These are phyloP conservation scores for Epinephelus lanceolatus DNA, from an alignment of 2,113 vertebrate species.

Conservation along the genomic window DNA sequence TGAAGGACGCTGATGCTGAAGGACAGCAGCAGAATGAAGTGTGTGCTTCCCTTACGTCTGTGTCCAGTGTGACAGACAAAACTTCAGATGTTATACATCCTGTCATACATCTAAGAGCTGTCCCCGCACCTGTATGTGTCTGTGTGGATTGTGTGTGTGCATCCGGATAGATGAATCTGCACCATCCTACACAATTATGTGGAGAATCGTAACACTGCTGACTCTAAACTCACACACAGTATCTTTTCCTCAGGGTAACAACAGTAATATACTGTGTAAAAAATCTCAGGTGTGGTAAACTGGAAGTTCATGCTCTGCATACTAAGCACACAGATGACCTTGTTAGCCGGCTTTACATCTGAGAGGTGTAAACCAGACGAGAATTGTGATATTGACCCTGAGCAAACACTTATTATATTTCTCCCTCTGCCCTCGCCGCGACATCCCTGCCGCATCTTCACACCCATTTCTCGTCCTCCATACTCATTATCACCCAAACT, in stretches of 20 bases:
- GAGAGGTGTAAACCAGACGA: conserved; percentile 32
- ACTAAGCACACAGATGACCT: conserved; percentile 53
- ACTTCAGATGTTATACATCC: no score
- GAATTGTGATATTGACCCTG: conserved; percentile 45
- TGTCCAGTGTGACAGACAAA: background rate
- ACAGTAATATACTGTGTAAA: conserved; percentile 2
- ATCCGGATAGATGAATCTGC: conserved; percentile 2
- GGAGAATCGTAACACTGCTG: conserved; percentile 1
- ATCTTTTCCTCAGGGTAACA: conserved; percentile 33
- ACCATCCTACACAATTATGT: background rate
- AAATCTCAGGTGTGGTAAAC: conserved; percentile 34
- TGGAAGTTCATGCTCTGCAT: conserved; percentile 45
- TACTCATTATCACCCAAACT: conserved; percentile 4
- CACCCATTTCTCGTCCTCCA: background rate
- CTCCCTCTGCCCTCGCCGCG: background rate
- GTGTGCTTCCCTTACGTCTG: background rate
- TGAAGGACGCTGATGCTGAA: conserved; percentile 19
- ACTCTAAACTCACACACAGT: conserved; percentile 11
- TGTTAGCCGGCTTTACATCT: conserved; percentile 29
- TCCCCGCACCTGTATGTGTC: background rate
- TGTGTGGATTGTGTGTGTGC: background rate
- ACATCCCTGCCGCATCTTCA: conserved; percentile 7
- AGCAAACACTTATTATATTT: conserved; percentile 49
- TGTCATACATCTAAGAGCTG: background rate
- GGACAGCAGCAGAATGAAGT: conserved; percentile 30